phyloP scores from a whole-genome alignment of 64 coral and sea anemone species.

The Pachyseris speciosa region DNA sequence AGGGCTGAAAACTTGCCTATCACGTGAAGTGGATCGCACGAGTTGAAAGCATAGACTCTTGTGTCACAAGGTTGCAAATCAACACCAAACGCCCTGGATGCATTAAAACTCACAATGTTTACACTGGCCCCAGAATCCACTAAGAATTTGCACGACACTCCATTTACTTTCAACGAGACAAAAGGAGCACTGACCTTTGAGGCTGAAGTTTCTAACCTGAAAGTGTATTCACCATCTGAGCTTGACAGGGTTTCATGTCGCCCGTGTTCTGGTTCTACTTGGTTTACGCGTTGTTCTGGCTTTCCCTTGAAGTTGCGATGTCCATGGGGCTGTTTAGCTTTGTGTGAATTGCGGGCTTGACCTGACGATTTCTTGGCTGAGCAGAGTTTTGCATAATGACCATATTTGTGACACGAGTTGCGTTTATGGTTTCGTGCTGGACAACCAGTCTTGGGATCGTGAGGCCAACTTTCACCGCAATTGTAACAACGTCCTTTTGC shows the following conservation, averaged over 20 bases:
- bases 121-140: slow-evolving; percentile 61
- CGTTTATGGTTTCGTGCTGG: neutral
- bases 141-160: slow-evolving; percentile 16
- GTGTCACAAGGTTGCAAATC: slow-evolving; percentile 33
- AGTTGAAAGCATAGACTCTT: slow-evolving; percentile 40
- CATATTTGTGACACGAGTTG: neutral
- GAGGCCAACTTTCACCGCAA: neutral
- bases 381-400: neutral
- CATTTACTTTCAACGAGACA: slow-evolving; percentile 40
- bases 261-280: neutral
- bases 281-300: neutral
- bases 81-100: neutral
- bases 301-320: neutral
- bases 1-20: slow-evolving; percentile 12
- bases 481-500: neutral
- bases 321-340: neutral
- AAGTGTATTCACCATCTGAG: slow-evolving; percentile 37
- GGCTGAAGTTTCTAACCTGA: neutral
- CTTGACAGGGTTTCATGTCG: neutral
- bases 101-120: slow-evolving; percentile 13
- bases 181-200: slow-evolving; percentile 18
- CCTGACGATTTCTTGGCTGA: neutral
- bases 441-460: neutral
- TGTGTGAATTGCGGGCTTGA: neutral
- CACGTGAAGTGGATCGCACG: neutral